Conservation (phyloP, 2,797 vertebrate genomes). For the Sebastiscus tertius region DNA sequence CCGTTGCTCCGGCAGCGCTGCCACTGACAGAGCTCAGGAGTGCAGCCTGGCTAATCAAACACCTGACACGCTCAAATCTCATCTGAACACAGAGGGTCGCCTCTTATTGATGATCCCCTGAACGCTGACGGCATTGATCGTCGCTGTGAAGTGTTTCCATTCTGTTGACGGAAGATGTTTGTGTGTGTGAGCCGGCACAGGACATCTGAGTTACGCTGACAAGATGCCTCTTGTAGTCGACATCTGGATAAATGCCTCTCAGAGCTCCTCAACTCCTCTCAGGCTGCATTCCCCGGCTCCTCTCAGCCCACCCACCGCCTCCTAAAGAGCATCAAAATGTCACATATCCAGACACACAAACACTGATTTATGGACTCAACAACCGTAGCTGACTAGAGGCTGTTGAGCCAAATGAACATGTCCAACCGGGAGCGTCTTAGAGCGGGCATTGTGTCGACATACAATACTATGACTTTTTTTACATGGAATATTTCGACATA, state of each 20-base stretch:
- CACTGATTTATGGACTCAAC: slow-evolving; percentile 53
- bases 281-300: slow-evolving; percentile 26
- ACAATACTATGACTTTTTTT: too few relatives aligned
- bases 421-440: neutral
- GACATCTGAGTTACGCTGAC: slow-evolving; percentile 35
- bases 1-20: slow-evolving; percentile 7
- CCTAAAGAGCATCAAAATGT: slow-evolving; percentile 76
- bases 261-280: slow-evolving; percentile 41
- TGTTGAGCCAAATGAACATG: slow-evolving; percentile 19
- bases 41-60: slow-evolving; percentile 42
- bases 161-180: slow-evolving; percentile 29
- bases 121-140: slow-evolving; percentile 14
- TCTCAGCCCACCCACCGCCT: slow-evolving; percentile 48
- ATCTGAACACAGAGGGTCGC: neutral
- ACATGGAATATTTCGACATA: too few relatives aligned
- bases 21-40: slow-evolving; percentile 30
- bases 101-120: slow-evolving; percentile 27
- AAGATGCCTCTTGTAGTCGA: slow-evolving; percentile 56
- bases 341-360: slow-evolving; percentile 60
- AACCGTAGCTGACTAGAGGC: slow-evolving; percentile 21
- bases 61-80: slow-evolving; percentile 27
- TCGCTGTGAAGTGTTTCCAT: slow-evolving; percentile 21
- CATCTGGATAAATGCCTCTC: slow-evolving; percentile 72
- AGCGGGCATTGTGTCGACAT: neutral
- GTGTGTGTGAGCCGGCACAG: neutral